Base-by-base conservation (phyloP, 37 sponge, comb jelly and placozoan species). In the Haliclona indistincta region DNA sequence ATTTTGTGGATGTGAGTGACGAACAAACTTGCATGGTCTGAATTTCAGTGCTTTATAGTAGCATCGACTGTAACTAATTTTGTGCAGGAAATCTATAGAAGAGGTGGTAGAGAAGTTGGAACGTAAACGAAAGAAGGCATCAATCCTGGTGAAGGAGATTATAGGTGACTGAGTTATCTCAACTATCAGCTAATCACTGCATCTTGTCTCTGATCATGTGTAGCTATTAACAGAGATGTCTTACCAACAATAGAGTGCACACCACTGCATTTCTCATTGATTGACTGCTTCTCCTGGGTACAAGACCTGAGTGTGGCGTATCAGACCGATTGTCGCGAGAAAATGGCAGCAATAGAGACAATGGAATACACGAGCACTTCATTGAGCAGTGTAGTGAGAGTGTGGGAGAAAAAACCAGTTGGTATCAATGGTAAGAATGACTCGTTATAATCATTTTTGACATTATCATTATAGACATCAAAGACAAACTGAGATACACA, bases 251-350 rank as follows among this genome's bases (percentile, higher is more conserved):
- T n/a, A n/a, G n/a, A n/a, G n/a, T n/a, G 75, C 15, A 78, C 74
- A 36, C 61, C 64, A 30, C 62, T 53, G 43, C 38, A 55, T 25
- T 79, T 79, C 63, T 79, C 86, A 35, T 43, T 58, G 4, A 60
- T 44, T 32, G 75, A 73, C 6, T 36, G 44, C 11, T 6, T 56
- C 3, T 28, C 29, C n/a, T 86, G 86, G 86, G 38, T 86, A 66
- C 73, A 49, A 26, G 41, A 68, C n/a, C 62, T 76, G 0, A 56
- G 76, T 41, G 23, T 42, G 5, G 30, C 77, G 37, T 69, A 76
- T 42, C 43, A 51, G 29, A 28, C 38, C 7, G 79, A 85, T 56
- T 42, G 53, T 33, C 51, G 52, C 0, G 79, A 54, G 34, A 85
- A 71, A 55, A 35, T 36, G 36, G 11, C 23, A 35, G 65, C 44